Evolutionary conservation across 2,113 vertebrate genomes (phyloP).

Genomic region (Antigone vipio): DNA sequence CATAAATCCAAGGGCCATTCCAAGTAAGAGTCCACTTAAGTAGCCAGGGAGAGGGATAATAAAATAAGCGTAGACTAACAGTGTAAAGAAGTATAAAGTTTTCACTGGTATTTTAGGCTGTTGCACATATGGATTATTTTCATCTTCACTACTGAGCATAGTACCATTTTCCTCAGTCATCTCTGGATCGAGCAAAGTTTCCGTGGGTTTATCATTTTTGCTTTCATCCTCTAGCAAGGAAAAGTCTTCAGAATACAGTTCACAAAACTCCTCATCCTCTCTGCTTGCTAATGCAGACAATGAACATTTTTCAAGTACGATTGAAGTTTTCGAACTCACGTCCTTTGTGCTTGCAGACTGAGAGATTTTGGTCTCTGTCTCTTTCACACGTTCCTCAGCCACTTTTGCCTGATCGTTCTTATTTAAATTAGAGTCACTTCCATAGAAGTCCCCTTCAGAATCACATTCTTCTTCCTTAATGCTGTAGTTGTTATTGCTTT

Average conservation of each 20-base stretch:
- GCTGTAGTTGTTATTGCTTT: slow-evolving; percentile 92
- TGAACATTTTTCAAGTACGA: slow-evolving; percentile 88
- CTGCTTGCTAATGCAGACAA: slow-evolving; percentile 92
- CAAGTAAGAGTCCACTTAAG: slow-evolving; percentile 84
- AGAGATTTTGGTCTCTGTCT: slow-evolving; percentile 27
- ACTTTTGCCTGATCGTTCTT: slow-evolving; percentile 56
- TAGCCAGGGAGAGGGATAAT: slow-evolving; percentile 89
- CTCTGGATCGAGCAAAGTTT: slow-evolving; percentile 28
- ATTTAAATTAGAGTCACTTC: slow-evolving; percentile 64
- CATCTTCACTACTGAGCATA: slow-evolving; percentile 77
- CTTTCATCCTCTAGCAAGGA: slow-evolving; percentile 83
- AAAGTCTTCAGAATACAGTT: slow-evolving; percentile 93
- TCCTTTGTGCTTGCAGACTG: slow-evolving; percentile 71
- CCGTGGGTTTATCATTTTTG: slow-evolving; percentile 66
- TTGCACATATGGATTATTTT: slow-evolving; percentile 68
- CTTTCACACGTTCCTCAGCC: slow-evolving; percentile 65
- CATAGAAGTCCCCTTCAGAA: slow-evolving; percentile 77
- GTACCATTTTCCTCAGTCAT: slow-evolving; percentile 63
- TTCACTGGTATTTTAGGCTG: slow-evolving; percentile 80
- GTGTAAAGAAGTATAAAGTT: slow-evolving; percentile 82
- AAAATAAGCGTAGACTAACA: slow-evolving; percentile 90
- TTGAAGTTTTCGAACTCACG: slow-evolving; percentile 69
- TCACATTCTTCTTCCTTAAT: slow-evolving; percentile 96
- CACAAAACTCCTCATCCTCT: slow-evolving; percentile 95
- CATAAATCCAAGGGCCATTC: slow-evolving; percentile 89